Percentiles rank a stretch among this genome's conserved stretches.
Evolutionary conservation across 1,140 invertebrate genomes (phyloP).

Genomic region (Eumeta japonica): DNA sequence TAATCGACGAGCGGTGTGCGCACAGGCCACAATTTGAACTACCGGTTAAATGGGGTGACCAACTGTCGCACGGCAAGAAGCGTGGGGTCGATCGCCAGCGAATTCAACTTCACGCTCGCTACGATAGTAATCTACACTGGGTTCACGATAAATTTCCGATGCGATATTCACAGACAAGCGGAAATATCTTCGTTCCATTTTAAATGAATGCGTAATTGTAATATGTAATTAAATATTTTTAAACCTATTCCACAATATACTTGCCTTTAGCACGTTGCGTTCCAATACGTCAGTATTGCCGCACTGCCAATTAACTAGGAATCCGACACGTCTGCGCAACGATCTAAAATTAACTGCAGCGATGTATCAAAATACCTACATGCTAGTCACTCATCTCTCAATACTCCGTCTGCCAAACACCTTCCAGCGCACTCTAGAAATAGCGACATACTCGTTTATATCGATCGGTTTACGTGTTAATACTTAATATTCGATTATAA

Average conservation of each 20-base stretch:
- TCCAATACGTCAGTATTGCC: slow-evolving; percentile 44
- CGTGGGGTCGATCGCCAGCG: too few relatives aligned
- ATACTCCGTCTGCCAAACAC: slow-evolving; percentile 56
- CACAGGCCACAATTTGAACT: slow-evolving; percentile 45
- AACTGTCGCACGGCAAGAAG: slow-evolving; percentile 55
- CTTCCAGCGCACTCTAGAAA: slow-evolving; percentile 48
- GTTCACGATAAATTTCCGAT: slow-evolving; percentile 43
- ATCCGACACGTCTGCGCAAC: slow-evolving; percentile 53
- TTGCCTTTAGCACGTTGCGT: too few relatives aligned
- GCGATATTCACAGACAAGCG: slow-evolving; percentile 26
- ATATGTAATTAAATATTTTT: too few relatives aligned
- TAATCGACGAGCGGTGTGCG: too few relatives aligned
- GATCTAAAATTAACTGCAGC: slow-evolving; percentile 57
- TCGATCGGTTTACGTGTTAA: slow-evolving; percentile 36
- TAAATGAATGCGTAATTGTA: too few relatives aligned
- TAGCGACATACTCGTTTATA: slow-evolving; percentile 37
- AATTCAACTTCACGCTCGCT: slow-evolving; percentile 39
- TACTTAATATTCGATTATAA: slow-evolving; percentile 9
- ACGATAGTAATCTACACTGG: slow-evolving; percentile 46
- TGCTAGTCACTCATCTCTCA: slow-evolving; percentile 53
- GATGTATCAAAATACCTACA: slow-evolving; percentile 57
- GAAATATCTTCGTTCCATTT: too few relatives aligned
- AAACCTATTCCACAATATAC: too few relatives aligned
- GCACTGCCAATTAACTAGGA: slow-evolving; percentile 53
- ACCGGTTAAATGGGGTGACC: slow-evolving; percentile 44